Conservation (phyloP, 2,113 vertebrate species). For the Mus spicilegus region DNA sequence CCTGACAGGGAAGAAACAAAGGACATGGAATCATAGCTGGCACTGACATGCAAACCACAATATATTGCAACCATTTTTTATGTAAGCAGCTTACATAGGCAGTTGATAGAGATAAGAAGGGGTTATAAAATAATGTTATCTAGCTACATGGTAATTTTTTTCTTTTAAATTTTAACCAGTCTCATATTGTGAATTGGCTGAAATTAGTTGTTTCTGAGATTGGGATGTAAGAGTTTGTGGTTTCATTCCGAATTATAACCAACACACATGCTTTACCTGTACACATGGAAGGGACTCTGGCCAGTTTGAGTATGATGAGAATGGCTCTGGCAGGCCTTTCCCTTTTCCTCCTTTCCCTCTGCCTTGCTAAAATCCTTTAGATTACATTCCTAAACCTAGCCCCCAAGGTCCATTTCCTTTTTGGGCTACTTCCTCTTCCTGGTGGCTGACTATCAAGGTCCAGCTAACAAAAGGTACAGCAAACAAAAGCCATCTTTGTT, state of each 20-base stretch:
- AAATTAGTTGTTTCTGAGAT: slow-evolving; percentile 24
- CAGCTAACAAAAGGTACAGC: not conserved
- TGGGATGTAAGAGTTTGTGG: not conserved
- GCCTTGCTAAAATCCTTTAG: not conserved
- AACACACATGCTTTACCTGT: not conserved
- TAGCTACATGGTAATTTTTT: not conserved
- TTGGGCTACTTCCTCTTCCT: not conserved
- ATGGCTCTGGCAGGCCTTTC: not conserved
- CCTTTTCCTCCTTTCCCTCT: not conserved
- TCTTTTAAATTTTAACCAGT: slow-evolving; percentile 31
- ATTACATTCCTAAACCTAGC: not conserved
- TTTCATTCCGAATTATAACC: not conserved
- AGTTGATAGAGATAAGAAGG: not conserved
- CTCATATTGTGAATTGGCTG: not conserved
- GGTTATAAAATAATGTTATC: not conserved
- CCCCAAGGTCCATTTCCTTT: not conserved
- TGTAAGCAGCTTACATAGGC: not conserved
- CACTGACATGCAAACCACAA: too few relatives aligned
- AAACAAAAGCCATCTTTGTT: not conserved
- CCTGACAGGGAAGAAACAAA: too few relatives aligned
- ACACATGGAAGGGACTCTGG: not conserved
- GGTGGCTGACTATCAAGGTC: not conserved
- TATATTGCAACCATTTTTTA: not conserved
- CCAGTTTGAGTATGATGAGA: not conserved
- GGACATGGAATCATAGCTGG: too few relatives aligned